Evolutionary conservation across 2,888 invertebrate genomes (phyloP).

Genomic region (Eupsilia transversa): DNA sequence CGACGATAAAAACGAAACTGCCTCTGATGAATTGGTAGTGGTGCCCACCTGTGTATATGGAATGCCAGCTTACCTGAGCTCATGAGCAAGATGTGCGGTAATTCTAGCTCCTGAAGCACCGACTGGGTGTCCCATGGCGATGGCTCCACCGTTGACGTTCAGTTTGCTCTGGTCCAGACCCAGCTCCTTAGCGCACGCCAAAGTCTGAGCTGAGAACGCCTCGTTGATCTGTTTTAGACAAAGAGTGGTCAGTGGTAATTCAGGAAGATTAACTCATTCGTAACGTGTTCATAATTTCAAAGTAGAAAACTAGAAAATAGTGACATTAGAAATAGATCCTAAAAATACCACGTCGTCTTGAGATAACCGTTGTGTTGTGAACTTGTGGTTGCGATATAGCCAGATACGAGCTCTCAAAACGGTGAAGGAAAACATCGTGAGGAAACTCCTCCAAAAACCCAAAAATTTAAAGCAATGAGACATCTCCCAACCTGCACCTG

Average conservation of each 20-base stretch:
- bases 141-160: constrained; percentile 98
- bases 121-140: constrained; percentile 98
- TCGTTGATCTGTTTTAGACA: constrained; percentile 96
- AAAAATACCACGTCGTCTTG: not conserved
- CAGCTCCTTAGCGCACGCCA: constrained; percentile 97
- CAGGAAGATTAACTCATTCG: not conserved
- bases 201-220: constrained; percentile 98
- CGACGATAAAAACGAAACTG: not conserved
- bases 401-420: too few relatives aligned
- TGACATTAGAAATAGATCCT: too few relatives aligned
- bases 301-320: not conserved
- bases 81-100: constrained; percentile 96
- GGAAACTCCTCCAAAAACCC: too few relatives aligned
- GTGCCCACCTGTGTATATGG: too few relatives aligned
- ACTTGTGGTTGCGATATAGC: not conserved
- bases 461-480: too few relatives aligned
- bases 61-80: constrained; percentile 92
- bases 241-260: not conserved
- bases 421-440: too few relatives aligned
- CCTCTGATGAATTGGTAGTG: not conserved
- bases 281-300: not conserved
- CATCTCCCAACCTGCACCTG: too few relatives aligned
- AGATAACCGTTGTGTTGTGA: not conserved
- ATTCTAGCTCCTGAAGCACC: constrained; percentile 98
- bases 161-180: constrained; percentile 95